Evolutionary conservation across 2,797 vertebrate genomes (phyloP), one percentile per base, ranked within the genome.

Genomic region (Champsocephalus esox): DNA sequence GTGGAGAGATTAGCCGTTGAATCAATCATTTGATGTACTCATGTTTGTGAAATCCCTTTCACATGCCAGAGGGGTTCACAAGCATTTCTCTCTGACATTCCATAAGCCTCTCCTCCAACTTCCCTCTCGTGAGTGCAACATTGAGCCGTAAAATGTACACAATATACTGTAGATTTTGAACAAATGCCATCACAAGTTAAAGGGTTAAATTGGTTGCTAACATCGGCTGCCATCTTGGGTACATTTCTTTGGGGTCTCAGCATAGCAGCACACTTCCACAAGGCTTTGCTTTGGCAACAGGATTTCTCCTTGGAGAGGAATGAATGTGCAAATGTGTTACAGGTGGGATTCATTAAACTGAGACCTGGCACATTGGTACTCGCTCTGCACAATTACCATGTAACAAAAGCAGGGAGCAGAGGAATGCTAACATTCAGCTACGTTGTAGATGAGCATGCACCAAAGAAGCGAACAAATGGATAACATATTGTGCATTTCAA

Each of bases 281-380:
- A 51, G 13, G 56, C 84, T 94, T 94, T 93, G 90, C 89, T 93
- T 93, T 93, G 91, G 92, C 92, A 93, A 90, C 89, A 77, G 83
- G 73, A 82, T 81, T 89, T 84, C 81, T 94, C 90, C 89, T 93
- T 88, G 82, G 91, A 94, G 91, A 93, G 88, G 88, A 90, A 90
- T 92, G 90, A 93, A 92, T 82, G 93, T 93, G 89, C 81, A 92
- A 91, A 92, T 93, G 90, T 90, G 85, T 85, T 90, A 87, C 94
- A 95, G 94, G 95, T 95, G 94, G 93, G 92, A 94, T 93, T 94
- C 93, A 94, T 95, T 94, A 94, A 88, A 87, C 74, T 83, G 87
- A 87, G 88, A 91, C 91, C 92, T 92, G 88, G 91, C 92, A 93
- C 90, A 89, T 56, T 85, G 89, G 90, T 91, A 84, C 84, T 90